Base-by-base conservation (phyloP, 2,888 invertebrate genomes). In the Dysmachus trigonus region DNA sequence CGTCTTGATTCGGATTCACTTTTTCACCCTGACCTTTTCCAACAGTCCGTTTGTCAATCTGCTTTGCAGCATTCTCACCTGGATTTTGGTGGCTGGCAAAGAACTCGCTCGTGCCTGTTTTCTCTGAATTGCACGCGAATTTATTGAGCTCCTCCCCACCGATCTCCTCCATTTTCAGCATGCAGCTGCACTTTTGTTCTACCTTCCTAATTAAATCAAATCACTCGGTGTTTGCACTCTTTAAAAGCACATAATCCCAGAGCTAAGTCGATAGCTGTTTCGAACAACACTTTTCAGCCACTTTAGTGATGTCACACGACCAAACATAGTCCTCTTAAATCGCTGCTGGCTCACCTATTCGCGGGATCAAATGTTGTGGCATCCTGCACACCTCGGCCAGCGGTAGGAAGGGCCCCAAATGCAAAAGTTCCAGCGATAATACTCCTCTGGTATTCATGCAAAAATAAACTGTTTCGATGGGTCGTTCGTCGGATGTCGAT, bases 101-200 rank as follows among this genome's bases (percentile, higher is more conserved):
- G 71, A 87, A 77, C 30, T 53, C 41, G 72, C 79, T 79, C 41
- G 51, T 51, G 53, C 13, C 74, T 62, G 38, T 74, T 81, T 81
- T 85, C 22, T 7, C 82, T 62, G 74, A 86, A 87, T 86, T 88
- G 38, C 87, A 87, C 22, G 89, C 88, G 74, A 88, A 84, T 86
- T 88, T 85, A 73, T 88, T 88, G 22, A 89, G 88, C 35, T 88
- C 86, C 85, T 88, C 88, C 77, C 88, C 88, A 73, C 88, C 88
- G 62, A 89, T 86, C 85, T 88, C 88, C 82, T 89, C 89, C 89
- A 89, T 89, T 86, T 87, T 87, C 47, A 18, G 35, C 15, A 22
- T 76, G 38, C 33, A 76, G n/a, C 38, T 27, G 10, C n/a, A 31
- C 31, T 73, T 73, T 41, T 4, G 38, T n/a, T n/a, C 38, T 33